Conservation (phyloP, 1,140 invertebrate species). For the Lanistes nyassanus region DNA sequence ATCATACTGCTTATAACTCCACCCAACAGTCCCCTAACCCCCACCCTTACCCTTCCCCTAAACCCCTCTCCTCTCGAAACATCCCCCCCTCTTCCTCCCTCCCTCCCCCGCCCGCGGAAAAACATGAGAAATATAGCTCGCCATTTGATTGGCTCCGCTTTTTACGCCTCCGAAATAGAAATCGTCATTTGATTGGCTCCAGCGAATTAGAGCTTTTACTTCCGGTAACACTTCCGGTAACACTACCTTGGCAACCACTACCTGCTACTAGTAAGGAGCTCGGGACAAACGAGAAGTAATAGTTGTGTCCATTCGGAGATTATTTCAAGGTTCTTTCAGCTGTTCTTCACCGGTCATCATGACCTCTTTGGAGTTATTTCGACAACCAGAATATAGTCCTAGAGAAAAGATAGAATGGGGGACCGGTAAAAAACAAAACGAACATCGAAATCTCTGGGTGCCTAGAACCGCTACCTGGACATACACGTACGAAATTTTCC, state of each 20-base stretch:
- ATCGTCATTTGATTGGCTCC: too few relatives aligned
- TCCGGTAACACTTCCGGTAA: slow-evolving; percentile 10
- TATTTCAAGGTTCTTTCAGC: neutral
- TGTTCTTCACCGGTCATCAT: neutral
- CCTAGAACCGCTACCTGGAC: neutral
- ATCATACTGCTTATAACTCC: too few relatives aligned
- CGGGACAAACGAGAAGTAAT: neutral
- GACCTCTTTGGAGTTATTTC: slow-evolving; percentile 10
- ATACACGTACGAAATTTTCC: too few relatives aligned
- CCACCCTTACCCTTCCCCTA: too few relatives aligned
- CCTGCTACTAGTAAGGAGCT: neutral
- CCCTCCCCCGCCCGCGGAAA: neutral
- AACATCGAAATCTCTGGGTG: neutral
- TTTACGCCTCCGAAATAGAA: too few relatives aligned
- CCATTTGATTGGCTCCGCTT: too few relatives aligned
- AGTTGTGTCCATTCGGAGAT: neutral
- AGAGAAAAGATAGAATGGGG: slow-evolving; percentile 3
- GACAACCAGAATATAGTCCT: neutral
- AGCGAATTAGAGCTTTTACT: neutral
- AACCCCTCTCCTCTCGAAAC: too few relatives aligned
- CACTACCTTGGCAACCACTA: slow-evolving; percentile 4
- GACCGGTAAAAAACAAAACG: neutral
- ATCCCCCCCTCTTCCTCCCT: neutral
- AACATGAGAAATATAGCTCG: too few relatives aligned
- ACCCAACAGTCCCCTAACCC: too few relatives aligned